Conservation (phyloP, 92 coral and sea anemone species). For the Pocillopora meandrina region DNA sequence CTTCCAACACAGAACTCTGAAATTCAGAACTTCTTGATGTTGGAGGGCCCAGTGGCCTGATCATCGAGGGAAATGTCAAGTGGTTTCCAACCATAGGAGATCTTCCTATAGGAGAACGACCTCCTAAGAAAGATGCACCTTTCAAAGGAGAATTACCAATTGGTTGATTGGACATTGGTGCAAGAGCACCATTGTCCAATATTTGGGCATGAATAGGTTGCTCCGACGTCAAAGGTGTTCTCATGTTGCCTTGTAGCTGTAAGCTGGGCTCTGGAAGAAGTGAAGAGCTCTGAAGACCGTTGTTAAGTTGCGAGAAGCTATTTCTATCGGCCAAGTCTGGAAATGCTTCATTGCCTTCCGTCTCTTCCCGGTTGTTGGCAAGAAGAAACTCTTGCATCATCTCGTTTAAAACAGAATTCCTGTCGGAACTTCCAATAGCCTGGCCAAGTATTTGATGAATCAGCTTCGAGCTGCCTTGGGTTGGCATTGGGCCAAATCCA, state of each 20-base stretch:
- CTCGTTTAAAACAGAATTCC: constrained; percentile 79
- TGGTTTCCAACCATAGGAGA: constrained; percentile 13
- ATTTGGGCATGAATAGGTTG: constrained; percentile 51
- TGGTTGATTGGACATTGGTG: constrained; percentile 36
- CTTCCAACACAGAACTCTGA: constrained; percentile 6
- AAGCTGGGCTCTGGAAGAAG: constrained; percentile 22
- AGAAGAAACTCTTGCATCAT: constrained; percentile 84
- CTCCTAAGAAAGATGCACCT: not conserved
- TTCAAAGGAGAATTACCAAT: constrained; percentile 8
- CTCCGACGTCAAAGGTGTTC: constrained; percentile 25
- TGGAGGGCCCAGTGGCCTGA: not conserved
- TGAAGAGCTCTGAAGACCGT: constrained; percentile 47
- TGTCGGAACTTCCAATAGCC: constrained; percentile 78
- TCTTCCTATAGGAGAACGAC: constrained; percentile 9
- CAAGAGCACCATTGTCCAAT: constrained; percentile 44
- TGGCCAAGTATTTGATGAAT: constrained; percentile 70
- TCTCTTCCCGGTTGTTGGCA: constrained; percentile 71
- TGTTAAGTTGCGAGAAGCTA: constrained; percentile 56
- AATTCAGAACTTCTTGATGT: constrained; percentile 17
- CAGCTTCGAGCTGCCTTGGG: constrained; percentile 47
- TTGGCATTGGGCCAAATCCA: constrained; percentile 50
- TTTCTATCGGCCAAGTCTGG: constrained; percentile 70
- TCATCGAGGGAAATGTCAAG: not conserved
- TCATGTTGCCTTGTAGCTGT: constrained; percentile 22
- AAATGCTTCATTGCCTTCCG: constrained; percentile 71